Percentiles rank a stretch among this genome's conserved stretches.
Evolutionary conservation across 1,140 invertebrate genomes (phyloP).

Genomic region (Antheraea pernyi): DNA sequence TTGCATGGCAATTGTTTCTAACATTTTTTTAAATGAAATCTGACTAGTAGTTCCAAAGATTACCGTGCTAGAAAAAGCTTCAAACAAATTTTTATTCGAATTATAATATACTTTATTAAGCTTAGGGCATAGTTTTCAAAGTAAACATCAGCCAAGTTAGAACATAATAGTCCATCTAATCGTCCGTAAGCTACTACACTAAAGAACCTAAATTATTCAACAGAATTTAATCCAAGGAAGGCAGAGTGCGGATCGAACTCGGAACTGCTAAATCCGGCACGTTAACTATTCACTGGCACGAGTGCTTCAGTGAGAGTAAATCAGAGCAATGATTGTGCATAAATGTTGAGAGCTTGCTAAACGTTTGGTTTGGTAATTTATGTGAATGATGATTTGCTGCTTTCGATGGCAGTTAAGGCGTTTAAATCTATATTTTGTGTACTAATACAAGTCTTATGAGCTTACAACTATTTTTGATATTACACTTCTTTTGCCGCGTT

Average conservation of each 20-base stretch:
- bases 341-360: slow-evolving; percentile 12
- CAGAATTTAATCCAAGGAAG: slow-evolving; percentile 16
- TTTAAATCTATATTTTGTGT: too few species aligned
- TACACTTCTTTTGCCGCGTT: too few species aligned
- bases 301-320: slow-evolving; percentile 29
- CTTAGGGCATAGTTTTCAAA: too few species aligned
- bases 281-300: slow-evolving; percentile 33
- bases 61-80: too few species aligned
- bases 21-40: too few species aligned
- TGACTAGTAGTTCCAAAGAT: too few species aligned
- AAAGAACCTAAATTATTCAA: slow-evolving; percentile 20
- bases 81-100: too few species aligned
- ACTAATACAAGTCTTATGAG: too few species aligned
- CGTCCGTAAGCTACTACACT: slow-evolving; percentile 8
- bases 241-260: slow-evolving; percentile 11
- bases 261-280: slow-evolving; percentile 31
- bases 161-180: not conserved
- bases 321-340: slow-evolving; percentile 30
- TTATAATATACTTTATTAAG: too few species aligned
- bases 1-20: too few species aligned
- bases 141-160: not conserved
- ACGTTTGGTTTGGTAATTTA: not conserved
- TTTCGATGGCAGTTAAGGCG: not conserved
- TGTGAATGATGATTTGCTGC: not conserved
- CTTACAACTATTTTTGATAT: too few species aligned